Evolutionary conservation across 2,888 invertebrate species (phyloP).

Genomic region (Caenorhabditis drosophilae): DNA sequence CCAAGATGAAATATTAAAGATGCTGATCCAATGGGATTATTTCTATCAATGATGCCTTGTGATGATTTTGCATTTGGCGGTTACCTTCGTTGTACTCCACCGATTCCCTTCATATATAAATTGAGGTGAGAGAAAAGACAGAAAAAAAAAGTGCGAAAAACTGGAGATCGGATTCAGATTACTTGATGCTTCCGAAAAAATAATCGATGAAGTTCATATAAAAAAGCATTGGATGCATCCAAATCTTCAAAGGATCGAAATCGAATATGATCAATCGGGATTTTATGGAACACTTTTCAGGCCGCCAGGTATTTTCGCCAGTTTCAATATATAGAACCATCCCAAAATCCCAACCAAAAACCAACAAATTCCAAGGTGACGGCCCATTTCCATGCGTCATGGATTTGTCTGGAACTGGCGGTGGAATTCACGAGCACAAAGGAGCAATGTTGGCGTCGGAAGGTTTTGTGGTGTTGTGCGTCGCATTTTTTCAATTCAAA

Average conservation of each 20-base stretch:
- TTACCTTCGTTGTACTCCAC: constrained; percentile 38
- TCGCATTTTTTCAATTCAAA: constrained; percentile 44
- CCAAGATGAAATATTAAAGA: constrained; percentile 4
- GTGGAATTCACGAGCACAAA: constrained; percentile 43
- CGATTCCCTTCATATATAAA: constrained; percentile 19
- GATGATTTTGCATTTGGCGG: constrained; percentile 43
- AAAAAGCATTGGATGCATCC: constrained; percentile 53
- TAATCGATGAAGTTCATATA: constrained; percentile 26
- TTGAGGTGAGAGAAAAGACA: constrained; percentile 33
- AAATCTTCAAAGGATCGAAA: constrained; percentile 19
- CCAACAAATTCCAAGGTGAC: too few relatives aligned
- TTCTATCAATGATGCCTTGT: constrained; percentile 30
- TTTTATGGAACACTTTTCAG: constrained; percentile 42
- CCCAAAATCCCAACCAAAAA: too few relatives aligned
- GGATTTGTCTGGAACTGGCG: constrained; percentile 42
- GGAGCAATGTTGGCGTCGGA: constrained; percentile 43
- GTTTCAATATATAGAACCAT: too few relatives aligned
- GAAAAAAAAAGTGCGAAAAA: too few relatives aligned
- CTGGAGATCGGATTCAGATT: constrained; percentile 37
- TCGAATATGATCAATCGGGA: constrained; percentile 20
- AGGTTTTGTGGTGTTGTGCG: constrained; percentile 41
- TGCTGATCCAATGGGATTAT: constrained; percentile 38
- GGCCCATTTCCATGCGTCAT: constrained; percentile 37
- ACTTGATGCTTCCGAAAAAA: constrained; percentile 9
- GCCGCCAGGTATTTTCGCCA: constrained; percentile 36